A percentile compares a stretch with the other conserved stretches of the same genome.
phyloP scores from a whole-genome alignment of 2,888 invertebrate genomes.

The Sinohyriopsis cumingii region DNA sequence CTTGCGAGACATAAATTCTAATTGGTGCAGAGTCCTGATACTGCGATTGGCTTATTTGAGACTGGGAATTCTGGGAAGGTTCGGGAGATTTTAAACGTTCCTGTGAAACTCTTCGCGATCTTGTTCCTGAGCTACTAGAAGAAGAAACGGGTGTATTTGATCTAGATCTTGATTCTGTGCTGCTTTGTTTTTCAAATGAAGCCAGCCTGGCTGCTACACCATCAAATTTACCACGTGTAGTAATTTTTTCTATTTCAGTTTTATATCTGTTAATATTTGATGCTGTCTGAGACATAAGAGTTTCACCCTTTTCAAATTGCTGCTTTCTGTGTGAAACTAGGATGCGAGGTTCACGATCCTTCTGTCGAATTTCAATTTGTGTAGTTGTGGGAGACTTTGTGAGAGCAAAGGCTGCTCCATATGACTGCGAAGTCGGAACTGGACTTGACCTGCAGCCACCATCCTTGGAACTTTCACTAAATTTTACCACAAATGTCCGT shows the following conservation, averaged over 20 bases:
- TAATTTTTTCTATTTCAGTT: constrained; percentile 62
- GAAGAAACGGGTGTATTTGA: constrained; percentile 33
- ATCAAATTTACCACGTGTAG: constrained; percentile 72
- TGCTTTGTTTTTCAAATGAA: constrained; percentile 62
- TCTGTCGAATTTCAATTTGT: constrained; percentile 50
- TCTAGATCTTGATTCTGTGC: constrained; percentile 32
- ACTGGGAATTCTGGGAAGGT: constrained; percentile 25
- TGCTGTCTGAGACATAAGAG: constrained; percentile 38
- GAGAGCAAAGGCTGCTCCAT: constrained; percentile 60
- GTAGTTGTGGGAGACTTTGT: constrained; percentile 53
- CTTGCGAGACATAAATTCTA: constrained; percentile 56
- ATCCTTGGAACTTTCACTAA: constrained; percentile 31
- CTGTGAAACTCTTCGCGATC: constrained; percentile 37
- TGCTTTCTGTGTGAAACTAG: constrained; percentile 60
- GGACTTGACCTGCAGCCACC: constrained; percentile 16
- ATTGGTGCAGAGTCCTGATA: constrained; percentile 47
- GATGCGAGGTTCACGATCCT: constrained; percentile 38
- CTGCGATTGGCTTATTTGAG: constrained; percentile 27
- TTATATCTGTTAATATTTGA: constrained; percentile 49
- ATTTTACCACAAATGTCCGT: constrained; percentile 51
- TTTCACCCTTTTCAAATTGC: constrained; percentile 56
- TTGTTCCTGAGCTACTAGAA: constrained; percentile 33
- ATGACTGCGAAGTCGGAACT: constrained; percentile 30
- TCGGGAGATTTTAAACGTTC: constrained; percentile 36
- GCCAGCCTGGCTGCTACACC: constrained; percentile 67